Evolutionary conservation across 2,888 invertebrate species (phyloP).

Genomic region (Luffia ferchaultella): DNA sequence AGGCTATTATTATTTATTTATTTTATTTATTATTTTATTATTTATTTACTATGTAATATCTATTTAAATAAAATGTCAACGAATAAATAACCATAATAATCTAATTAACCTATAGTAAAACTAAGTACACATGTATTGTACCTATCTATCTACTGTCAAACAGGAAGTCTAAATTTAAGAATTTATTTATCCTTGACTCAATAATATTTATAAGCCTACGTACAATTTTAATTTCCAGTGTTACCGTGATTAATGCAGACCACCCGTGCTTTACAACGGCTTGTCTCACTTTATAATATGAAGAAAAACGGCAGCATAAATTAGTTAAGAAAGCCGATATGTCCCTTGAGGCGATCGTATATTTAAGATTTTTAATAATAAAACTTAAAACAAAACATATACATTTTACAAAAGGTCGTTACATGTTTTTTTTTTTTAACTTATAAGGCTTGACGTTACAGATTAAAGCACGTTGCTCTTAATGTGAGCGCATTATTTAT

Average conservation of each 20-base stretch:
- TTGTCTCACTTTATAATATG: conserved; percentile 27
- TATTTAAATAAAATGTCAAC: no score
- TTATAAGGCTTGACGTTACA: conserved; percentile 16
- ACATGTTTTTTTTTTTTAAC: conserved; percentile 1
- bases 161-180: no score
- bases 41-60: no score
- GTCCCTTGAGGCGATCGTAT: conserved; percentile 31
- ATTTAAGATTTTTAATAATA: conserved; percentile 44
- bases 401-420: conserved; percentile 21
- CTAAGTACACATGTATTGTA: no score
- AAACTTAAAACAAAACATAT: conserved; percentile 41
- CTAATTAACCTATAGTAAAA: no score
- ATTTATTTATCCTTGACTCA: no score
- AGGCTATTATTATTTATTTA: no score
- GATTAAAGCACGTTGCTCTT: conserved; percentile 30
- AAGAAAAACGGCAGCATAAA: conserved; percentile 36
- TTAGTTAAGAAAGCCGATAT: conserved; percentile 44
- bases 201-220: no score
- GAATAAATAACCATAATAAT: no score
- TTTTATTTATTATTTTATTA: no score
- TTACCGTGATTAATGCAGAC: conserved; percentile 21
- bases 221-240: conserved; percentile 19
- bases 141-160: no score
- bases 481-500: conserved; percentile 44
- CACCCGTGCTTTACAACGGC: conserved; percentile 37